Conservation (phyloP, 2,113 vertebrate species). For the Blennius ocellaris region DNA sequence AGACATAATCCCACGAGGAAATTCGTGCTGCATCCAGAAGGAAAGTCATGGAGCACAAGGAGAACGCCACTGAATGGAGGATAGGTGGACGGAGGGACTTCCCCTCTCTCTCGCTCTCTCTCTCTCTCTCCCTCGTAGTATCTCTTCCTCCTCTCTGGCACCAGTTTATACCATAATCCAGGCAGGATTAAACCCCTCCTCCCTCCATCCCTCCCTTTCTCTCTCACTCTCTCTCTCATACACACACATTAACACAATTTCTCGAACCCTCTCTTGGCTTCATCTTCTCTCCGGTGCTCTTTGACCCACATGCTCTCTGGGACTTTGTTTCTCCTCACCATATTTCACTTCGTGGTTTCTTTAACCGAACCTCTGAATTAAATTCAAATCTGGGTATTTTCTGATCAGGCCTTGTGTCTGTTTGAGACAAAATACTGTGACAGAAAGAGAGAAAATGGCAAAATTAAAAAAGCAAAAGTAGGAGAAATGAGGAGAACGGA, state of each 20-base stretch:
- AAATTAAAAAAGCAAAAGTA: background rate
- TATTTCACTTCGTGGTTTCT: conserved; percentile 4
- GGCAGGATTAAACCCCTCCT: conserved; percentile 82
- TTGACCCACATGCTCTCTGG: conserved; percentile 39
- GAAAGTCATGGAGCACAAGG: conserved; percentile 5
- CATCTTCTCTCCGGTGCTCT: conserved; percentile 18
- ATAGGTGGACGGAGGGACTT: conserved; percentile 53
- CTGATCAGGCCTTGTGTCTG: background rate
- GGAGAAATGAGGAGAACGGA: background rate
- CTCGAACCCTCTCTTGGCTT: conserved; percentile 26
- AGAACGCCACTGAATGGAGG: conserved; percentile 16
- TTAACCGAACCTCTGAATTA: background rate
- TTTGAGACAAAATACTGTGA: background rate
- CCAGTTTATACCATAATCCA: conserved; percentile 80
- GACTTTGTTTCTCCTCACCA: background rate
- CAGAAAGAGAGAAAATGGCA: background rate
- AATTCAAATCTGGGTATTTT: background rate
- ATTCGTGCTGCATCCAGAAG: background rate
- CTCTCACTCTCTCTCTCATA: conserved; percentile 14
- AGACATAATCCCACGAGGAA: conserved; percentile 4
- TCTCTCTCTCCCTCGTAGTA: conserved; percentile 45
- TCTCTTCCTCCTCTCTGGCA: conserved; percentile 61
- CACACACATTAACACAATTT: conserved; percentile 26
- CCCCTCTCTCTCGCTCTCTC: conserved; percentile 39
- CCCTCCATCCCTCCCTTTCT: conserved; percentile 48